Evolutionary conservation across 2,888 invertebrate genomes (phyloP).

Genomic region (Lepidochrysops patricia): DNA sequence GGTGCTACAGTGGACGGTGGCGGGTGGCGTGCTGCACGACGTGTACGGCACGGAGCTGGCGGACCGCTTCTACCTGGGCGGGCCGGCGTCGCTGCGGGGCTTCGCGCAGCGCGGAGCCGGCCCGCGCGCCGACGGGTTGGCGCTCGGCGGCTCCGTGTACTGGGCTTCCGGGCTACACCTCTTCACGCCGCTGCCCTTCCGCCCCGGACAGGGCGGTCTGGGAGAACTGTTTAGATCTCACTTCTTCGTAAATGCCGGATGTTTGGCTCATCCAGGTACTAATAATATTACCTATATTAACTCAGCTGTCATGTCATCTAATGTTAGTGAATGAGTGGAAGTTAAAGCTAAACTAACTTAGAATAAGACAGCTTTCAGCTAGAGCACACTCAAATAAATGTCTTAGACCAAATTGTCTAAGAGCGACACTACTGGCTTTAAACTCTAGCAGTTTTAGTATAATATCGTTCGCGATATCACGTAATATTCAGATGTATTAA

Average conservation of each 20-base stretch:
- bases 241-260: conserved; percentile 91
- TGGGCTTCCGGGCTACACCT: conserved; percentile 92
- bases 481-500: not conserved
- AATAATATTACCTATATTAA: too few relatives aligned
- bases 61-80: conserved; percentile 91
- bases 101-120: conserved; percentile 92
- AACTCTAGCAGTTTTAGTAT: too few relatives aligned
- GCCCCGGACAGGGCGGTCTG: conserved; percentile 83
- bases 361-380: too few relatives aligned
- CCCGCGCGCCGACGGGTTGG: conserved; percentile 84
- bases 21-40: conserved; percentile 79
- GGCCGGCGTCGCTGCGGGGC: conserved; percentile 90
- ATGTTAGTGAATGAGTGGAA: too few relatives aligned
- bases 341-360: too few relatives aligned
- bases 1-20: conserved; percentile 82
- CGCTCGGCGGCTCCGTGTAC: conserved; percentile 84
- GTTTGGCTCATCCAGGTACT: conserved; percentile 74
- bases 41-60: conserved; percentile 77
- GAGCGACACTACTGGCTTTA: too few relatives aligned
- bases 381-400: too few relatives aligned
- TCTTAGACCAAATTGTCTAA: too few relatives aligned
- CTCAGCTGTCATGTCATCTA: too few relatives aligned
- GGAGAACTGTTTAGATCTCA: conserved; percentile 91
- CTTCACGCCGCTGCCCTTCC: conserved; percentile 93
- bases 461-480: too few relatives aligned